These are phyloP conservation scores for Globodera rostochiensis DNA, from an alignment of 1,140 invertebrate genomes.

Conservation along the genomic window DNA sequence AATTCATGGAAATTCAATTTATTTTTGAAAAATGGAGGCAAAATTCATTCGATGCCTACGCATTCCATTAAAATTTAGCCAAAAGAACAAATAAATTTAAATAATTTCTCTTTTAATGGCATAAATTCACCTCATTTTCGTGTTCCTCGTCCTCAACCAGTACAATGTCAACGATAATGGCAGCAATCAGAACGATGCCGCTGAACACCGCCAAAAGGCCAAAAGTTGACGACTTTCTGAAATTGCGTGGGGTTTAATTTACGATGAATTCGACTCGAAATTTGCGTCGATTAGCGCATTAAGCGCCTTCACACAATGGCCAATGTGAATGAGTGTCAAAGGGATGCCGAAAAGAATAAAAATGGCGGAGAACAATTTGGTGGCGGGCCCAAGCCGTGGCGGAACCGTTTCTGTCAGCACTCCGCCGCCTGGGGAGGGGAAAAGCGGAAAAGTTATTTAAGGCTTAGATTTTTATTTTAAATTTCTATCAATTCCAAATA, in stretches of 20 bases:
- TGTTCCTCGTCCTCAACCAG: background rate
- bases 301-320: constrained; percentile 22
- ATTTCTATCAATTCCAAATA: background rate
- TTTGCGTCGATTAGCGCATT: constrained; percentile 18
- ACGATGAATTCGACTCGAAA: background rate
- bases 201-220: background rate
- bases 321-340: constrained; percentile 21
- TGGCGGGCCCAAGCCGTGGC: background rate
- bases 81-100: background rate
- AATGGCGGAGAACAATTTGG: constrained; percentile 6
- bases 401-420: background rate
- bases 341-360: constrained; percentile 24
- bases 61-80: background rate
- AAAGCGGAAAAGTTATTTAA: background rate
- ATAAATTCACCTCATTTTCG: constrained; percentile 17
- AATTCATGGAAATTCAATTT: background rate
- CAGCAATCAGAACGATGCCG: constrained; percentile 6
- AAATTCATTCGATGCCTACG: background rate
- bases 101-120: background rate
- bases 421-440: background rate
- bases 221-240: background rate
- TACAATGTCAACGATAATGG: constrained; percentile 10
- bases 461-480: background rate
- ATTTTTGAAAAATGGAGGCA: background rate
- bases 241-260: no score